Evolutionary conservation across 1,140 invertebrate species (phyloP), one percentile per base, ranked within the genome.

Genomic region (Heliothis virescens): DNA sequence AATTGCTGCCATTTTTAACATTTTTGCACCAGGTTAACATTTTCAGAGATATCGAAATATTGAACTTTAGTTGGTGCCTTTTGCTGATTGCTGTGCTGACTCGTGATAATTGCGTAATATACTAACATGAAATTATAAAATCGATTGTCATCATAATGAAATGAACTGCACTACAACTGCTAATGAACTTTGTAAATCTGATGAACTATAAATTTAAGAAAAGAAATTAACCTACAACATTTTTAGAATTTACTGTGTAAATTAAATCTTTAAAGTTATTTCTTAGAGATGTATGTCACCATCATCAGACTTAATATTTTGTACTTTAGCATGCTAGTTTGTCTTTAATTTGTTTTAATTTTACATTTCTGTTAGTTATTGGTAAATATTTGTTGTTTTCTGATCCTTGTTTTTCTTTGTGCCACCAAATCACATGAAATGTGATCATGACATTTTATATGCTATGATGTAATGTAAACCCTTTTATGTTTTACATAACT

Each of bases 401-500:
- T 67, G n/a, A 59, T 67, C 47, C 18, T 48, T 34, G 50, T 57
- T 72, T 21, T 75, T 13, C 50, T 59, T 62, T 52, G 11, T 48
- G 52, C 65, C 21, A 34, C 18, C 21, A 29, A 0, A 34, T 76
- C 73, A 62, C 73, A 76, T 63, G 13, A 62, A 63, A 76, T 76
- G 73, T 76, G 72, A 74, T 60, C 15, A 59, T n/a, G 5, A 29
- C 18, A 11, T 71, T 53, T 53, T 41, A 47, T 15, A 52, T 76
- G 34, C 34, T 63, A 76, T 47, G 29, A 63, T 63, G 26, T n/a
- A 47, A 34, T 63, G 59, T 76, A 48, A 21, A 41, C 21, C 11
- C 29, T 52, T 29, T 75, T 52, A 63, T 76, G 73, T 76, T 76
- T 76, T 63, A 76, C 59, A 21, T 47, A 34, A 57, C 59, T 52